A percentile compares a stretch with the other conserved stretches of the same genome.
These are phyloP conservation scores for Drosophila triauraria DNA, from an alignment of 1,140 invertebrate species.

Conservation along the genomic window DNA sequence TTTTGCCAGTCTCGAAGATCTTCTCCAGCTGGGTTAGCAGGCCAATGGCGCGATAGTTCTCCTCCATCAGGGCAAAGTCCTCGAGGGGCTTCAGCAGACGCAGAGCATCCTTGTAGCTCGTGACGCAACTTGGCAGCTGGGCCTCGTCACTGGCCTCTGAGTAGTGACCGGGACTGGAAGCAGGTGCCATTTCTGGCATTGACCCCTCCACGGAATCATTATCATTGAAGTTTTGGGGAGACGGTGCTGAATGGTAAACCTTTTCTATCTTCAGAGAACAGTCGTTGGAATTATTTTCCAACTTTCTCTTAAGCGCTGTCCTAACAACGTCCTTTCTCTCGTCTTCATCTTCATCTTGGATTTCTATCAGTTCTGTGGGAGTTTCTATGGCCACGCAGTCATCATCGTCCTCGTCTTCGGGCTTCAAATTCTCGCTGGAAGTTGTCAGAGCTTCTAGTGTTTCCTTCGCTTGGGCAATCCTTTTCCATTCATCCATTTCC, in stretches of 20 bases:
- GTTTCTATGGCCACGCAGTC: constrained; percentile 66
- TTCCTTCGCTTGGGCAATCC: background rate
- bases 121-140: constrained; percentile 57
- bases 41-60: constrained; percentile 82
- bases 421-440: background rate
- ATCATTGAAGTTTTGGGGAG: constrained; percentile 2
- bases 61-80: constrained; percentile 75
- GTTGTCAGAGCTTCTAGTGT: background rate
- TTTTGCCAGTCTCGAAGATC: constrained; percentile 56
- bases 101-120: constrained; percentile 71
- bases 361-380: constrained; percentile 64
- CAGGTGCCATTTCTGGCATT: background rate
- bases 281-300: background rate
- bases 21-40: constrained; percentile 75
- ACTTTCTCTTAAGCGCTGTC: constrained; percentile 16
- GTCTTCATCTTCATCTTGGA: constrained; percentile 57
- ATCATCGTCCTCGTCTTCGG: constrained; percentile 50
- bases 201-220: background rate
- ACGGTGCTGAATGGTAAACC: constrained; percentile 37
- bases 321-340: background rate
- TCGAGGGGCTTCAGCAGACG: constrained; percentile 78
- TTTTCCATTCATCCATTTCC: background rate
- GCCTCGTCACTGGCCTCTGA: constrained; percentile 53
- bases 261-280: constrained; percentile 64
- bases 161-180: constrained; percentile 39